Evolutionary conservation across 2,113 vertebrate species (phyloP), one percentile per base, ranked within the genome.

Genomic region (Piprites chloris): DNA sequence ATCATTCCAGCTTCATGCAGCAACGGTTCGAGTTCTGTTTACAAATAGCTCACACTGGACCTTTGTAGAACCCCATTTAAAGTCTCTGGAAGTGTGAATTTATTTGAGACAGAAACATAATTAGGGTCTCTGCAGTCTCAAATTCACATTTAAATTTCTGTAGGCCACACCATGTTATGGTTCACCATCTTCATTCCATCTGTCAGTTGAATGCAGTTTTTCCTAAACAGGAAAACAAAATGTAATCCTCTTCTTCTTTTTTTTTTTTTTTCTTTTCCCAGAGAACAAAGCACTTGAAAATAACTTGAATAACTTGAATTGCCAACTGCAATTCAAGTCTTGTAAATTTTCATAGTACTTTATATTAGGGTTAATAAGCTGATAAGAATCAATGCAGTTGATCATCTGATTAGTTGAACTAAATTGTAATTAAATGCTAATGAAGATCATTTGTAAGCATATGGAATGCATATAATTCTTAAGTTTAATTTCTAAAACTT

Each of bases 371-470:
- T 82, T 95, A 91, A 94, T 96, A 79, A 87, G 41, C 73, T 96
- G 95, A 97, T 96, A 95, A 93, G 35, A 95, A 96, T 94, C 96
- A 85, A 93, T 91, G 93, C 90, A 72, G 66, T 21, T 85, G 66
- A 96, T 97, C 74, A 76, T 73, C 50, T 86, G 94, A 97, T 96
- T 96, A 97, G 93, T 86, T 88, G 86, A 91, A 96, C 72, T 85
- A 94, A 96, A 93, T 53, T 93, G 88, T 90, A 95, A 97, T 96
- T 96, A 94, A 62, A 41, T 95, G 81, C 73, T 93, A 94, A 96
- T 97, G 91, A 95, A 95, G 78, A 96, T 87, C 2, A 91, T 95
- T 96, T 97, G 66, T 95, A 90, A 94, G 95, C 82, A 88, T 88
- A 79, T 9, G 3, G 61, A 84, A 77, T 77, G 62, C 74, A 76